Conservation (phyloP, 2,888 invertebrate species). For the Psococerastis gibbosa region DNA sequence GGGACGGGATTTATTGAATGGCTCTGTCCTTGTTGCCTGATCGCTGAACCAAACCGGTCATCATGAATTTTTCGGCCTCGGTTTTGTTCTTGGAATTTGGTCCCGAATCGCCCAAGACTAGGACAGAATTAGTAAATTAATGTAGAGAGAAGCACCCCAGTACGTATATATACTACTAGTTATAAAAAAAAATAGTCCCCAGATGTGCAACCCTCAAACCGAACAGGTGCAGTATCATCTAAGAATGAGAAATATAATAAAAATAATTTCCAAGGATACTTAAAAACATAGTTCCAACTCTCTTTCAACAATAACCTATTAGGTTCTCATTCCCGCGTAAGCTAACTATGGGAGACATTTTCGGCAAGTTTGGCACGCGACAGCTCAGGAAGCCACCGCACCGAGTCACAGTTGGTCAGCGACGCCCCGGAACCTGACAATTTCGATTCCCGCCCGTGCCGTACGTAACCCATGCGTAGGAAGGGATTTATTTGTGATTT, state of each 20-base stretch:
- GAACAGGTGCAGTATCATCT: neutral
- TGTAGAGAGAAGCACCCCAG: too few species aligned
- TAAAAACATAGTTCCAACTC: neutral
- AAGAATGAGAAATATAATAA: neutral
- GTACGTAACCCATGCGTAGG: neutral
- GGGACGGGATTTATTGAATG: too few species aligned
- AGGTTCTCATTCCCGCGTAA: neutral
- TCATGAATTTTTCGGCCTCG: too few species aligned
- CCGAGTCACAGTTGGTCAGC: constrained; percentile 10
- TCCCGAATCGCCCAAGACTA: too few species aligned
- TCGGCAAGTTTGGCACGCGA: constrained; percentile 3
- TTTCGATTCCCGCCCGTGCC: neutral
- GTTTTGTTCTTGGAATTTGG: too few species aligned
- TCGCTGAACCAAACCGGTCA: too few species aligned
- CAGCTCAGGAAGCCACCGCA: neutral
- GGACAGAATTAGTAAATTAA: too few species aligned
- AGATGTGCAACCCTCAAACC: neutral
- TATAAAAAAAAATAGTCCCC: too few species aligned
- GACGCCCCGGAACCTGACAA: neutral
- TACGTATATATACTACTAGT: too few species aligned
- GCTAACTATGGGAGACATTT: neutral
- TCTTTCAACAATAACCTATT: too few species aligned
- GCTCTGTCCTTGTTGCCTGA: too few species aligned
- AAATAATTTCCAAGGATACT: neutral
- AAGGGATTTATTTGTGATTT: neutral